Evolutionary conservation across 2,888 invertebrate genomes (phyloP), one percentile per base, ranked within the genome.

Genomic region (Xanthia icteritia): DNA sequence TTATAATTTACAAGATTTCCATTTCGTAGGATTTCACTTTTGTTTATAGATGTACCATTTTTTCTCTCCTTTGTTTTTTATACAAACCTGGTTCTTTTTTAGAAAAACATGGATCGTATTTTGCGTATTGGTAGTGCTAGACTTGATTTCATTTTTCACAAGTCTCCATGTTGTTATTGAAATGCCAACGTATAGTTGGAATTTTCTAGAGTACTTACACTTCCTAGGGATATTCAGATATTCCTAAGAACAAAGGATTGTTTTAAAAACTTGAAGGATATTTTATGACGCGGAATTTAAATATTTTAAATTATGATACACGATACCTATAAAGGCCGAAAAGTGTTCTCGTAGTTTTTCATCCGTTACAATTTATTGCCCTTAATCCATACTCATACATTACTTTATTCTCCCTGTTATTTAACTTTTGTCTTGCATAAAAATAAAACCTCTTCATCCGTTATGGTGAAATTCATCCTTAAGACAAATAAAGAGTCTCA

Each of bases 401-500:
- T 36, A 73, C 15, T 72, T 73, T 79, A 64, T 68, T 69, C 60
- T 67, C 36, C 42, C 15, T 45, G 56, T 73, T 78, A 56, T 87
- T 86, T 84, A 78, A 84, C 65, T 79, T 82, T 65, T 78, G 72
- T 73, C 76, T 81, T 72, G 42, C 60, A 76, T 75, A 76, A 79
- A 79, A 79, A 79, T 66, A 78, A 79, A 79, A 79, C 67, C 69
- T 66, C 73, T 65, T 68, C 74, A 67, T 45, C 71, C 68, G 61
- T 81, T 73, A 78, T 71, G 73, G 81, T 73, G 86, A 88, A 89
- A 89, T 92, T 91, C 87, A 90, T 91, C 89, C 89, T 89, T 86
- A 89, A 90, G 90, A 90, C 89, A 90, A 91, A 92, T 89, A 92
- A 92, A 92, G 83, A 90, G 89, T 83, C 83, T 83, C 86, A 87